Evolutionary conservation across 2,113 vertebrate species (phyloP), one percentile per base, ranked within the genome.

Genomic region (Siniperca knerii): DNA sequence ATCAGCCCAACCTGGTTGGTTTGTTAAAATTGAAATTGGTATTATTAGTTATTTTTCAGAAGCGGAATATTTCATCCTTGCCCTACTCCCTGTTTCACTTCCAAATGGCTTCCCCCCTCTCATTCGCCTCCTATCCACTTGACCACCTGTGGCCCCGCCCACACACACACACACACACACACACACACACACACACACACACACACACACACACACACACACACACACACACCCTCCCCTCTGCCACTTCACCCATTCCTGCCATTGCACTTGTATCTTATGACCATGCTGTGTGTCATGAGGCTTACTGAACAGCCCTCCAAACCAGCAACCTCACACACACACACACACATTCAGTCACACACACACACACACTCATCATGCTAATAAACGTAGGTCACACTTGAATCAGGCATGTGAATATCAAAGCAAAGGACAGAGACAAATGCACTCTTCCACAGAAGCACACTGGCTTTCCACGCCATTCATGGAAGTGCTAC

Each of bases 401-500:
- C 61, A 60, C 83, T 87, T 8, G 8, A 50, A 80, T 67, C 62
- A 66, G 82, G 83, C 91, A 91, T 65, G 79, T 93, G 91, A 87
- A 80, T 74, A 81, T 82, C 75, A 84, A 88, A 84, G 65, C 48
- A 42, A 77, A 83, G 71, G 54, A 58, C 85, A 55, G 70, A 88
- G 78, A 86, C 70, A 78, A 84, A 80, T 65, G 73, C 81, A 40
- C 57, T 66, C 66, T 71, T 76, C 6, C 75, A 83, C 61, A 60
- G 78, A 78, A 46, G 52, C 67, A 66, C 82, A 68, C 89, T 23
- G 78, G 87, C 82, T 88, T 92, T 90, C 91, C 91, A 88, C 52
- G 67, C 76, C 92, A 93, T 93, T 93, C 90, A 92, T 93, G 91
- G 89, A 83, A 82, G 81, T 87, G 81, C 85, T 79, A 89, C 87